Base-by-base conservation (phyloP, 1,140 invertebrate species). In the Drosophila sp. region DNA sequence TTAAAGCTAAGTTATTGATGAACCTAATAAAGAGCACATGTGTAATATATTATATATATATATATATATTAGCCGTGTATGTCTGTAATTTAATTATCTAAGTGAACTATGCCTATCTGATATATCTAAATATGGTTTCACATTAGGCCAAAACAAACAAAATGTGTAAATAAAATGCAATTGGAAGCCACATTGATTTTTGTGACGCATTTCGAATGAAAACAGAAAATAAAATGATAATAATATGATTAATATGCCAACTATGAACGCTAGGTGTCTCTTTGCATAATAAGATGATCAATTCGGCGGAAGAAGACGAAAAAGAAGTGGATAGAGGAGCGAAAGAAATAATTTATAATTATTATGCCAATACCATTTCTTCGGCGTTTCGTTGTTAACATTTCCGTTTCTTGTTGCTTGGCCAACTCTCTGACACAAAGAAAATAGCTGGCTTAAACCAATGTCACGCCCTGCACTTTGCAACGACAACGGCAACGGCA, bases 391-490 rank as follows among this genome's bases (percentile, higher is more conserved):
- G 46, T 3, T 27, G 46, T 50, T 56, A 56, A 72, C 53, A 66
- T 66, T 72, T 72, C 62, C 69, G 69, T 43, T 66, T 58, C 62
- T 66, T 72, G 53, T 65, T 65, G 36, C 36, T 48, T 45, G 53
- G 54, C 32, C 43, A 66, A 50, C 43, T 11, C 41, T n/a, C n/a
- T n/a, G n/a, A n/a, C n/a, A n/a, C n/a, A n/a, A n/a, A n/a, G 27
- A 29, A n/a, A 41, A 54, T 54, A 34, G 32, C 54, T 58, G 64
- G 43, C 64, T 67, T 67, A 32, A 67, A 50, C 21, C 54, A 18
- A 13, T 43, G 64, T 14, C 64, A 54, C 56, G 14, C 14, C 29
- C 18, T 72, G 69, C 69, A 71, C 51, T 70, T 71, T 41, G 59
- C 61, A 63, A 71, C 62, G 46, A 25, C 25, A 32, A 29, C 2